Conservation (phyloP, 35 echinoderm and acorn worm genomes). For the Holothuria glaberrima region DNA sequence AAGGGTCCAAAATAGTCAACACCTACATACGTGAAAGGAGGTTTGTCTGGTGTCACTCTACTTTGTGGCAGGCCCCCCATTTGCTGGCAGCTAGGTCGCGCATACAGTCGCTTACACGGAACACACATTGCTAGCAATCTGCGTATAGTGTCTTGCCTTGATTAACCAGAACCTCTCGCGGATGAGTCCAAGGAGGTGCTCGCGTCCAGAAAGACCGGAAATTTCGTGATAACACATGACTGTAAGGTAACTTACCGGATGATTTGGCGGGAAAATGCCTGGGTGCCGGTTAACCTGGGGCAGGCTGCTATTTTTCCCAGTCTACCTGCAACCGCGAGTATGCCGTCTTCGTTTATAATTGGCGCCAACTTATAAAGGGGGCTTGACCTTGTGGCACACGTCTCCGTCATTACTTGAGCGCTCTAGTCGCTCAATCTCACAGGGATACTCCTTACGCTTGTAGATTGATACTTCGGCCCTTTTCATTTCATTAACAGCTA, state of each 20-base stretch:
- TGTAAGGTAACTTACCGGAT: constrained; percentile 42
- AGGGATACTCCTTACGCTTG: background rate
- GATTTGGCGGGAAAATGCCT: constrained; percentile 59
- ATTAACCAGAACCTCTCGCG: constrained; percentile 60
- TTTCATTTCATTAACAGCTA: background rate
- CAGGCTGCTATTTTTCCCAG: constrained; percentile 26
- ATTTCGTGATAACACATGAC: constrained; percentile 1
- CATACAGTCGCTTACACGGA: constrained; percentile 22
- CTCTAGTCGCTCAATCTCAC: background rate
- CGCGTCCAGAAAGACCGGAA: constrained; percentile 42
- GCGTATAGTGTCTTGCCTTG: constrained; percentile 9
- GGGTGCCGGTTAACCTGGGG: background rate
- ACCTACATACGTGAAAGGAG: constrained; percentile 44
- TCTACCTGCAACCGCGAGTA: constrained; percentile 63
- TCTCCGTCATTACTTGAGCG: background rate
- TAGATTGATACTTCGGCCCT: background rate
- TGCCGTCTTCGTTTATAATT: background rate
- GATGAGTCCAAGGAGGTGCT: constrained; percentile 47
- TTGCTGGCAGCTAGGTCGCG: background rate
- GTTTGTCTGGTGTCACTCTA: constrained; percentile 17
- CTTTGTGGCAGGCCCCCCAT: constrained; percentile 41
- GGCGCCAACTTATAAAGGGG: background rate
- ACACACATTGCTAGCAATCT: constrained; percentile 27
- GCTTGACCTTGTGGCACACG: background rate
- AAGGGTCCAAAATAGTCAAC: constrained; percentile 46